Evolutionary conservation across 35 echinoderm and acorn worm genomes (phyloP), one percentile per base, ranked within the genome.

Genomic region (Heliocidaris erythrogramma): DNA sequence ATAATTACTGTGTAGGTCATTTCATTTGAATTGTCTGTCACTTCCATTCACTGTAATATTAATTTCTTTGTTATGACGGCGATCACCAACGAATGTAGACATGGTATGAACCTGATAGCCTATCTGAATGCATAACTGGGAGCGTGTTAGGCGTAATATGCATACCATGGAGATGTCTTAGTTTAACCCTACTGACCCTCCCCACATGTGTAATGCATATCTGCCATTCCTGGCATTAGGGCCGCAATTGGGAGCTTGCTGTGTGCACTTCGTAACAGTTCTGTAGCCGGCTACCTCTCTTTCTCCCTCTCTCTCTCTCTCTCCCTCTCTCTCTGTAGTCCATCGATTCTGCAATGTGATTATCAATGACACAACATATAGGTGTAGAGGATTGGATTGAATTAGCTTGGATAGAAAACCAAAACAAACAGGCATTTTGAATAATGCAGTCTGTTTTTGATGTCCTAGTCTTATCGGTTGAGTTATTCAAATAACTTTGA

Each of bases 31-130:
- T 78, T 5, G 65, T 78, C 65, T 78, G 65, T 24, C 2, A 78
- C 27, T 78, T 78, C 65, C 65, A 78, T 78, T 78, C 65, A 78
- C 21, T 78, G 65, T 27, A 78, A 78, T 78, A 78, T 78, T 78
- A 78, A 78, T 78, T 78, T 78, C 65, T 78, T 78, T 78, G 65
- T 78, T 78, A 78, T 78, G 65, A 78, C 65, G 65, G 65, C 65
- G 65, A 78, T 17, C 7, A 24, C 18, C 65, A 78, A 78, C 65
- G 17, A 7, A 78, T n/a, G 65, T 24, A 78, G 65, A 78, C 65
- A 78, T n/a, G 65, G 65, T 24, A n/a, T n/a, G 65, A 78, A 78
- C 65, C 27, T 78, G 65, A 78, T 78, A 78, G 65, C 65, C 65
- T 60, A n/a, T 78, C 65, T n/a, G 27, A 78, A 78, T n/a, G 65